Conservation (phyloP, 37 sponge, comb jelly and placozoan genomes). For the Dysidea cf. avara region DNA sequence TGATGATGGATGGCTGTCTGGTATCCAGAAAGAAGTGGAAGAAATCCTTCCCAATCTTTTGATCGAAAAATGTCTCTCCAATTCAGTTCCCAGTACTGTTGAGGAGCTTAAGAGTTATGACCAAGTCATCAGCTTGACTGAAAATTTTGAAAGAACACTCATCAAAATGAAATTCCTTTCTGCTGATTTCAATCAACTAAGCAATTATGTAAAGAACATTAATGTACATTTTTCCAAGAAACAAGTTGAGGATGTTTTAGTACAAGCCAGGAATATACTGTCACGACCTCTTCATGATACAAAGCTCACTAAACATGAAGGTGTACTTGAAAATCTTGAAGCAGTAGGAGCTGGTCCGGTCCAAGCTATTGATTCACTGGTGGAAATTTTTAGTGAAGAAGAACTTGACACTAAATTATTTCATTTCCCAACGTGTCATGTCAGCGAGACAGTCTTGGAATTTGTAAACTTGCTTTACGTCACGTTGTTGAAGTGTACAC, state of each 20-base stretch:
- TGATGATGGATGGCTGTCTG: constrained; percentile 29
- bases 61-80: constrained; percentile 27
- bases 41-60: constrained; percentile 37
- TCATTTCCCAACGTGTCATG: constrained; percentile 57
- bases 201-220: constrained; percentile 48
- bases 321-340: background rate
- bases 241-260: constrained; percentile 54
- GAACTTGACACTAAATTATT: background rate
- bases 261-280: constrained; percentile 43
- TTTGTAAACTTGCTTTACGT: constrained; percentile 41
- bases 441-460: constrained; percentile 51
- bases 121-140: background rate
- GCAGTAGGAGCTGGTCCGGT: background rate
- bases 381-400: too few species aligned
- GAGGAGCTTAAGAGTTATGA: constrained; percentile 24
- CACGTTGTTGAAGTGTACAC: constrained; percentile 24
- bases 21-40: constrained; percentile 13
- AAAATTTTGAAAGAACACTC: too few species aligned
- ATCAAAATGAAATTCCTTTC: too few species aligned
- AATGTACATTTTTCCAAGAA: constrained; percentile 49
- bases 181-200: constrained; percentile 30
- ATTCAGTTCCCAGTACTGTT: constrained; percentile 26
- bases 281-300: constrained; percentile 57
- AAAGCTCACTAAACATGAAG: background rate
- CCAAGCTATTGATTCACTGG: too few species aligned